Evolutionary conservation across 2,888 invertebrate genomes (phyloP).

Genomic region (Parnassius smintheus): DNA sequence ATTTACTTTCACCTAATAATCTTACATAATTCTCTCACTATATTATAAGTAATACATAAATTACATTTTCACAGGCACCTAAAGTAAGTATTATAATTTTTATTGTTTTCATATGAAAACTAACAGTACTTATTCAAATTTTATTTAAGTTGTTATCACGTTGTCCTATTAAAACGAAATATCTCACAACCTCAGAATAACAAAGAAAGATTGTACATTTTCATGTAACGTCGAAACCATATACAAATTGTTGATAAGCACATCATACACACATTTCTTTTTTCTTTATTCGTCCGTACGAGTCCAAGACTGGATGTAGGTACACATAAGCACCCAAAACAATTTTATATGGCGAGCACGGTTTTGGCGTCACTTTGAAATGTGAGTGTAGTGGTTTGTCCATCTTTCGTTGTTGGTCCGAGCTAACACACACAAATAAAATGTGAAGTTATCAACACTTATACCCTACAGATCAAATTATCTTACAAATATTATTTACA

Average conservation of each 20-base stretch:
- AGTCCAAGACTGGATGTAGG: no score
- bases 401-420: no score
- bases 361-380: no score
- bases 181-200: slow-evolving; percentile 38
- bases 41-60: slow-evolving; percentile 48
- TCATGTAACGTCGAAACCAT: no score
- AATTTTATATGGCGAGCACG: no score
- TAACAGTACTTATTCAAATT: slow-evolving; percentile 9
- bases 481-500: slow-evolving; percentile 58
- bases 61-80: slow-evolving; percentile 55
- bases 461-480: slow-evolving; percentile 50
- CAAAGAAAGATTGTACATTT: no score
- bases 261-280: no score
- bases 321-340: no score
- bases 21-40: slow-evolving; percentile 51
- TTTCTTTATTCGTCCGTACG: no score
- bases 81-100: slow-evolving; percentile 31
- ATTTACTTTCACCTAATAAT: slow-evolving; percentile 44
- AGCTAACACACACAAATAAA: slow-evolving; percentile 53
- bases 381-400: no score
- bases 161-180: slow-evolving; percentile 33
- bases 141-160: slow-evolving; percentile 19
- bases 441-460: slow-evolving; percentile 69
- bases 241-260: no score
- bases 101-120: slow-evolving; percentile 16